These are phyloP conservation scores for Rhorus exstirpatorius DNA, from an alignment of 2,888 invertebrate genomes.

Conservation along the genomic window DNA sequence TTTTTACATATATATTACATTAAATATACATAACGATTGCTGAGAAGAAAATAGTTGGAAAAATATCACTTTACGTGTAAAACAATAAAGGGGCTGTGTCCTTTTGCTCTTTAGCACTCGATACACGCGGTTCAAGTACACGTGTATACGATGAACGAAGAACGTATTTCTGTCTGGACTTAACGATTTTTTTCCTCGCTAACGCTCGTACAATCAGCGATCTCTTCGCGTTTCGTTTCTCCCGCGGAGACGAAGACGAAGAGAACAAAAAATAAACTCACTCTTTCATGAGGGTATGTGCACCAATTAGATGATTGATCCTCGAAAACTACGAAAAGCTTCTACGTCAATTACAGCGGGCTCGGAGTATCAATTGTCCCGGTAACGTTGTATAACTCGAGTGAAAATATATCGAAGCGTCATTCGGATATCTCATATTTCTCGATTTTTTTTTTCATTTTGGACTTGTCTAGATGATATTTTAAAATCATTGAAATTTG, in stretches of 20 bases:
- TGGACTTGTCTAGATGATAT: background rate
- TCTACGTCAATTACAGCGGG: conserved; percentile 44
- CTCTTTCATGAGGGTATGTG: conserved; percentile 55
- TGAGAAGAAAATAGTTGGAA: conserved; percentile 1
- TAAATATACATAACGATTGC: background rate
- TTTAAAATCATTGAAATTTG: too few relatives aligned
- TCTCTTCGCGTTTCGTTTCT: conserved; percentile 40
- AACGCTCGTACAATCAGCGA: conserved; percentile 21
- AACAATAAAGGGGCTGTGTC: background rate
- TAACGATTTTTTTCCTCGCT: conserved; percentile 49
- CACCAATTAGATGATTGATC: conserved; percentile 56
- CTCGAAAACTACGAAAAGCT: conserved; percentile 12
- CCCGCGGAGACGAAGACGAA: background rate
- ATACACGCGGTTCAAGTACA: background rate
- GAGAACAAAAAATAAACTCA: conserved; percentile 1
- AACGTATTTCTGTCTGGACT: conserved; percentile 31
- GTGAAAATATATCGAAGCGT: conserved; percentile 4
- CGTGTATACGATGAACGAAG: background rate
- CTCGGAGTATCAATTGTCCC: conserved; percentile 1
- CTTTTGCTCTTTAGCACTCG: background rate
- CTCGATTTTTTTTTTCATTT: background rate
- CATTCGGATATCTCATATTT: background rate
- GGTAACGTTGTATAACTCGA: background rate
- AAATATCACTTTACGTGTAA: too few relatives aligned
- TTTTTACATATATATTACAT: background rate